Conservation (phyloP, 2,888 invertebrate species). For the Plagiodera versicolora region DNA sequence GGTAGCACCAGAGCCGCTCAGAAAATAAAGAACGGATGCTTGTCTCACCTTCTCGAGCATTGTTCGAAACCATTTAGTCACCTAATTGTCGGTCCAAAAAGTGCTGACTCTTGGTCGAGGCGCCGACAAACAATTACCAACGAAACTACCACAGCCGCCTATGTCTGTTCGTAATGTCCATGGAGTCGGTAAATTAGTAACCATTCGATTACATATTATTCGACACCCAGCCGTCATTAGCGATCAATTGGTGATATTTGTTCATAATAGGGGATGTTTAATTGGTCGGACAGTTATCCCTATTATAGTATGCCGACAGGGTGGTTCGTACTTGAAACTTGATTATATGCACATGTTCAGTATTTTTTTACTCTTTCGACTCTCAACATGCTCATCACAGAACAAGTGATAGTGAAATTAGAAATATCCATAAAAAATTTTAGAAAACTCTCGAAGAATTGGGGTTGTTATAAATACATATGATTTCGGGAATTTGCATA, state of each 20-base stretch:
- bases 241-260: background rate
- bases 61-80: slow-evolving; percentile 54
- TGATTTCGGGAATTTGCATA: no score
- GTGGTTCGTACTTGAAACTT: no score
- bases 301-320: no score
- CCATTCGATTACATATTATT: slow-evolving; percentile 36
- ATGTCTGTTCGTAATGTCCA: slow-evolving; percentile 38
- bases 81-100: slow-evolving; percentile 52
- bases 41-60: slow-evolving; percentile 19
- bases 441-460: no score
- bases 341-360: no score
- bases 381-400: no score
- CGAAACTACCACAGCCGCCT: slow-evolving; percentile 37
- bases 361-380: no score
- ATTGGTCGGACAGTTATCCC: background rate
- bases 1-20: slow-evolving; percentile 24
- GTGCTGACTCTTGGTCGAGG: slow-evolving; percentile 52
- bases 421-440: no score
- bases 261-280: slow-evolving; percentile 6
- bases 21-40: slow-evolving; percentile 37
- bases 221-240: background rate
- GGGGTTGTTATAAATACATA: no score
- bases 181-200: slow-evolving; percentile 29
- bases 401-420: no score
- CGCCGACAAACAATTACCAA: slow-evolving; percentile 54